Evolutionary conservation across 2,888 invertebrate species (phyloP).

Genomic region (Bombyx huttoni): DNA sequence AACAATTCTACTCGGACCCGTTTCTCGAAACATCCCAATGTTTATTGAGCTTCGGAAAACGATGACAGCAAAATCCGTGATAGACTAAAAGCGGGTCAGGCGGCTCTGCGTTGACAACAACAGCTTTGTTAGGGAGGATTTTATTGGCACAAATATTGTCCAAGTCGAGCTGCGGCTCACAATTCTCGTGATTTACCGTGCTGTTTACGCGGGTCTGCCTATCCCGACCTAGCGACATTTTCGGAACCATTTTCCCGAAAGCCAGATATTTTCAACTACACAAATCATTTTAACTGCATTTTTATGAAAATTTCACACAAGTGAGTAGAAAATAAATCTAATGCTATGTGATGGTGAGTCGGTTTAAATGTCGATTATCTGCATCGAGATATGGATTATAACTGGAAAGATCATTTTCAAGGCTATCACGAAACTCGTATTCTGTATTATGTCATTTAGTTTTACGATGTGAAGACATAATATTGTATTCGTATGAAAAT

Average conservation of each 20-base stretch:
- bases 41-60: slow-evolving; percentile 18
- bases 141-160: slow-evolving; percentile 70
- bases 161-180: slow-evolving; percentile 55
- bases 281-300: slow-evolving; percentile 47
- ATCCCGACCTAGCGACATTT: slow-evolving; percentile 48
- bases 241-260: slow-evolving; percentile 47
- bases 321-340: slow-evolving; percentile 1
- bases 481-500: background rate
- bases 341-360: background rate
- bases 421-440: background rate
- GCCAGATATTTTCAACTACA: slow-evolving; percentile 47
- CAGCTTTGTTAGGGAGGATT: slow-evolving; percentile 64
- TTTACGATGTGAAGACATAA: background rate
- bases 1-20: slow-evolving; percentile 1
- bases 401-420: background rate
- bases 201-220: slow-evolving; percentile 61
- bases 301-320: slow-evolving; percentile 37
- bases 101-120: slow-evolving; percentile 62
- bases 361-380: background rate
- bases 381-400: background rate
- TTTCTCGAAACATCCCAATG: slow-evolving; percentile 9
- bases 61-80: slow-evolving; percentile 38
- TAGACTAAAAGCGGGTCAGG: slow-evolving; percentile 56
- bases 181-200: slow-evolving; percentile 63
- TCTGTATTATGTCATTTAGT: background rate